Conservation (phyloP, 2,797 vertebrate genomes). For the Crenuchus spilurus region DNA sequence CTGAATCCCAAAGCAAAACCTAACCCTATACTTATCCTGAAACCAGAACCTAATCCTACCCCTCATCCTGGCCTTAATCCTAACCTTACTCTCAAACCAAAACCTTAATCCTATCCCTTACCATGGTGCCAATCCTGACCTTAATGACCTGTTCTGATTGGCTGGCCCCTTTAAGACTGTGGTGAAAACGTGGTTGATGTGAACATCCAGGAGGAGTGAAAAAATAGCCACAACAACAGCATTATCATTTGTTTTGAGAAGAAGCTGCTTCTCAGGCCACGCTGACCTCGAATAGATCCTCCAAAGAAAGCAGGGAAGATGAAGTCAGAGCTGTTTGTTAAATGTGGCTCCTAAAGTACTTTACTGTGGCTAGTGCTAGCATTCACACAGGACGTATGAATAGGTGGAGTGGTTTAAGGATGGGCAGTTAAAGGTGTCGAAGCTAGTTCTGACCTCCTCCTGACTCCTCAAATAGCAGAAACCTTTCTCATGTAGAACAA, state of each 20-base stretch:
- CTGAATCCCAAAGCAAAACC: too few species aligned
- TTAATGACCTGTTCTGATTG: too few species aligned
- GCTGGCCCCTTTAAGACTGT: too few species aligned
- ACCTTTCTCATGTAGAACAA: constrained; percentile 27
- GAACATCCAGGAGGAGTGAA: constrained; percentile 1
- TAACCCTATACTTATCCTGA: too few species aligned
- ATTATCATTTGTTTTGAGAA: constrained; percentile 35
- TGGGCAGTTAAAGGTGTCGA: constrained; percentile 44
- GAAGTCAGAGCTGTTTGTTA: not conserved
- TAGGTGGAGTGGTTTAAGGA: constrained; percentile 33
- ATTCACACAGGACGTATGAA: constrained; percentile 50
- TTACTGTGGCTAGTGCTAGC: constrained; percentile 30
- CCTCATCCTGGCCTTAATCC: too few species aligned
- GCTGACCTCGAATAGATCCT: constrained; percentile 20
- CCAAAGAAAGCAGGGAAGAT: constrained; percentile 11
- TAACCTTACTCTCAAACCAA: too few species aligned
- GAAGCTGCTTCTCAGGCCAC: constrained; percentile 10
- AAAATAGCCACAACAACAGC: constrained; percentile 16
- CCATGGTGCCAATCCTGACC: too few species aligned
- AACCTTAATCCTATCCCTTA: too few species aligned
- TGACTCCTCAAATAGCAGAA: constrained; percentile 40
- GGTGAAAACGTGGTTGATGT: too few species aligned
- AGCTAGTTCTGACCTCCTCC: constrained; percentile 43
- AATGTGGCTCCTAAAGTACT: constrained; percentile 4
- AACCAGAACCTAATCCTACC: too few species aligned